Evolutionary conservation across 2,113 vertebrate genomes (phyloP).

Genomic region (Pelvicachromis taeniatus): DNA sequence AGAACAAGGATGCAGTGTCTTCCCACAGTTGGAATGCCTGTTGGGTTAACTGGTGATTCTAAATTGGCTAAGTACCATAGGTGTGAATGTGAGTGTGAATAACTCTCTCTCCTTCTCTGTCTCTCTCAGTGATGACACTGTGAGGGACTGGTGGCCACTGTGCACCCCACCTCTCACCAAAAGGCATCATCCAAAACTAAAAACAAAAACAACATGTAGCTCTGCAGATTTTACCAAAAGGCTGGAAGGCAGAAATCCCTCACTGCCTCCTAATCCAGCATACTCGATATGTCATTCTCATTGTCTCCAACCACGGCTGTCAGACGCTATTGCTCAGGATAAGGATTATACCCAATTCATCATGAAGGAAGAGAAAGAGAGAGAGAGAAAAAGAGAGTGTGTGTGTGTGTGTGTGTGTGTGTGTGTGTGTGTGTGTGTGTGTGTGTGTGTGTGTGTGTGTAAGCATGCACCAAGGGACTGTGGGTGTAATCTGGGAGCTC

Average conservation of each 20-base stretch:
- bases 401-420: not conserved
- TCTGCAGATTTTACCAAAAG: not conserved
- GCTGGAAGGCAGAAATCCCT: slow-evolving; percentile 24
- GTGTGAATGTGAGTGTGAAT: not conserved
- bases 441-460: not conserved
- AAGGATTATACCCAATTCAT: slow-evolving; percentile 65
- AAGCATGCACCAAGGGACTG: slow-evolving; percentile 3
- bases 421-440: not conserved
- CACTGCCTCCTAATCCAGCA: slow-evolving; percentile 34
- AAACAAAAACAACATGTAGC: not conserved
- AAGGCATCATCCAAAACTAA: not conserved
- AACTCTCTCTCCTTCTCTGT: not conserved
- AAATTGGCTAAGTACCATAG: not conserved
- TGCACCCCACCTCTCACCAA: not conserved
- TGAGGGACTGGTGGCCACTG: not conserved
- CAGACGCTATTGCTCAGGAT: slow-evolving; percentile 31
- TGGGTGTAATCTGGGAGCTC: slow-evolving; percentile 47
- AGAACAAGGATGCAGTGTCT: not conserved
- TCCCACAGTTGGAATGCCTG: not conserved
- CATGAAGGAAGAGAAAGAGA: slow-evolving; percentile 33
- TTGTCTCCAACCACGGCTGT: slow-evolving; percentile 41
- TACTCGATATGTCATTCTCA: slow-evolving; percentile 46
- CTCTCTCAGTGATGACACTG: not conserved
- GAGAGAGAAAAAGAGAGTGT: too few species aligned
- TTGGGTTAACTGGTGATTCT: not conserved